Conservation (phyloP, 2,888 invertebrate species). For the Netelia fuscicornis region DNA sequence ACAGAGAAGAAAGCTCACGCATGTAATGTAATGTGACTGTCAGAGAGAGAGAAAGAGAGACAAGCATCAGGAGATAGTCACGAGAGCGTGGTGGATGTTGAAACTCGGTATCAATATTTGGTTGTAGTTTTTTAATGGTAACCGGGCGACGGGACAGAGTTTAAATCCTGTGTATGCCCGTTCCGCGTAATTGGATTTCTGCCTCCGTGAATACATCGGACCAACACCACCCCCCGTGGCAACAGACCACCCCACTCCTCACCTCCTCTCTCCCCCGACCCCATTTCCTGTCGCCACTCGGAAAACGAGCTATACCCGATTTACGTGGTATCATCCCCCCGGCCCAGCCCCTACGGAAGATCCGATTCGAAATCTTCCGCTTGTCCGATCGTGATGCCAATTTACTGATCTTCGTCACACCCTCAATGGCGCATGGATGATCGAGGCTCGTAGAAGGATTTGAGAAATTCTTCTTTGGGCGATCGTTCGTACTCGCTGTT, state of each 20-base stretch:
- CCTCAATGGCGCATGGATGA: conserved; percentile 6
- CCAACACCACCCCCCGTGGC: conserved; percentile 41
- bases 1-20: conserved; percentile 23
- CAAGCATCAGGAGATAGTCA: conserved; percentile 15
- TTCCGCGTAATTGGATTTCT: conserved; percentile 79
- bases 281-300: conserved; percentile 12
- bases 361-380: conserved; percentile 35
- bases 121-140: conserved; percentile 77
- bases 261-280: not conserved
- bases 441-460: not conserved
- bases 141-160: conserved; percentile 74
- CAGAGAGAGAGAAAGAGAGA: conserved; percentile 33
- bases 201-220: conserved; percentile 68
- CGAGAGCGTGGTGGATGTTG: conserved; percentile 63
- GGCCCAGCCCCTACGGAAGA: not conserved
- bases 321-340: conserved; percentile 36
- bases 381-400: conserved; percentile 44
- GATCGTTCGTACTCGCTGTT: no score
- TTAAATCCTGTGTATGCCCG: conserved; percentile 78
- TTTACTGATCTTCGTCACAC: conserved; percentile 35
- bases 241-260: not conserved
- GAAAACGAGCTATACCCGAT: conserved; percentile 39
- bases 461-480: not conserved
- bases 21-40: conserved; percentile 1
- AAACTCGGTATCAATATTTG: conserved; percentile 78